These are phyloP conservation scores for Champsocephalus gunnari DNA, from an alignment of 2,797 vertebrate species.

Conservation along the genomic window DNA sequence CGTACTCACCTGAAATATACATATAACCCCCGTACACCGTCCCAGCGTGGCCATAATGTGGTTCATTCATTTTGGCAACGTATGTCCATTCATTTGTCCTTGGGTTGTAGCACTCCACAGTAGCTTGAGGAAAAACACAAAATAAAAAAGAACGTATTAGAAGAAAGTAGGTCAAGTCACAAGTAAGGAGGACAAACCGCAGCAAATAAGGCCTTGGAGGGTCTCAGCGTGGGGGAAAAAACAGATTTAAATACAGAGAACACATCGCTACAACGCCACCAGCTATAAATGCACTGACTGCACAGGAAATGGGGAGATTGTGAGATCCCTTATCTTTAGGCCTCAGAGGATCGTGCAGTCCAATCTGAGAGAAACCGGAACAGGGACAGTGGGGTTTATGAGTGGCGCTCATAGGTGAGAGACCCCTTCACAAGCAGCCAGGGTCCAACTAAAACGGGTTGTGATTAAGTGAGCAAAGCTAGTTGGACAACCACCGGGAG, in stretches of 20 bases:
- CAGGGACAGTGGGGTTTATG: constrained; percentile 12
- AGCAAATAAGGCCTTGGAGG: constrained; percentile 81
- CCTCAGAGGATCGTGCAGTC: constrained; percentile 27
- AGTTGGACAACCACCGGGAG: background rate
- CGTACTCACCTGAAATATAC: constrained; percentile 97
- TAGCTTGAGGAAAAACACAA: constrained; percentile 85
- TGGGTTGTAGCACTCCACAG: constrained; percentile 98
- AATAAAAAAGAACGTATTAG: constrained; percentile 58
- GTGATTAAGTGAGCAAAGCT: background rate
- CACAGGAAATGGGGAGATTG: constrained; percentile 63
- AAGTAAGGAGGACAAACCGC: constrained; percentile 81
- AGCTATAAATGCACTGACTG: constrained; percentile 40
- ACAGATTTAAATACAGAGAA: constrained; percentile 74
- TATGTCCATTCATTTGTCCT: constrained; percentile 98
- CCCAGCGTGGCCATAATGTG: constrained; percentile 97
- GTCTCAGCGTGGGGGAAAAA: constrained; percentile 75
- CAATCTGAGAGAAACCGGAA: constrained; percentile 35
- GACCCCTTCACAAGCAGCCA: constrained; percentile 21
- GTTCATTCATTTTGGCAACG: constrained; percentile 98
- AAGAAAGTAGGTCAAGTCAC: constrained; percentile 79
- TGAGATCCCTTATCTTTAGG: constrained; percentile 47
- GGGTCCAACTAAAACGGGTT: background rate
- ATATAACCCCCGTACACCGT: constrained; percentile 98
- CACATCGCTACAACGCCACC: constrained; percentile 51
- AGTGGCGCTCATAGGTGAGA: constrained; percentile 26